phyloP scores from a whole-genome alignment of 2,113 vertebrate genomes.

The Vanacampus margaritifer region DNA sequence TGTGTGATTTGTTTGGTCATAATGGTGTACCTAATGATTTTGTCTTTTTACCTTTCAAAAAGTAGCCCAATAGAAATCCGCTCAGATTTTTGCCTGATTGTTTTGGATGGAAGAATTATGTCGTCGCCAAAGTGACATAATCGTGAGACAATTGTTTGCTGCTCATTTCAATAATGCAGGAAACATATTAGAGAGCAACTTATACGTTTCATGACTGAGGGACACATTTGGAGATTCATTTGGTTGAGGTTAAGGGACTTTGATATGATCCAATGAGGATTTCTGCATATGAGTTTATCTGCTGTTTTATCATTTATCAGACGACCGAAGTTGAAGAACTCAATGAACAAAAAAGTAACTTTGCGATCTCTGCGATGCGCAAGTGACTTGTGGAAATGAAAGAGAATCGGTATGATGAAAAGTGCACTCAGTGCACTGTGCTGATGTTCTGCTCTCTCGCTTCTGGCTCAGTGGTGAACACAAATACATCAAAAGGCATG shows the following conservation, averaged over 20 bases:
- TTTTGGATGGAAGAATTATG: too few relatives aligned
- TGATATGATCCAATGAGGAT: background rate
- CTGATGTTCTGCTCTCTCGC: background rate
- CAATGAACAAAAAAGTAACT: constrained; percentile 10
- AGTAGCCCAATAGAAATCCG: background rate
- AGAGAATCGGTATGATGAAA: constrained; percentile 33
- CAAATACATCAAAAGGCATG: background rate
- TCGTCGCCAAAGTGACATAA: background rate
- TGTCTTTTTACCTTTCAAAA: background rate
- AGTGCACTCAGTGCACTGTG: constrained; percentile 19
- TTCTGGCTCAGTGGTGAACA: background rate
- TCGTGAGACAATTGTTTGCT: background rate
- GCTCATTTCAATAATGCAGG: background rate
- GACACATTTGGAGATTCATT: background rate
- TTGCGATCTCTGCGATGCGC: constrained; percentile 36
- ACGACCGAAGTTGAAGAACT: background rate
- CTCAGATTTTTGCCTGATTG: background rate
- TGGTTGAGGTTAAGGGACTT: background rate
- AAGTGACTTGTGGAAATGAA: constrained; percentile 27
- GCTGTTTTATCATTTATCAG: constrained; percentile 2
- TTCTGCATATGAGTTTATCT: background rate
- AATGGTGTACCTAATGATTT: background rate
- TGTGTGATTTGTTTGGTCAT: background rate
- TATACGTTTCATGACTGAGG: background rate
- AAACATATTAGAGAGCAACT: background rate